A percentile compares a stretch with the other conserved stretches of the same genome.
Evolutionary conservation across 2,797 vertebrate species (phyloP).

Genomic region (Chrosomus eos): DNA sequence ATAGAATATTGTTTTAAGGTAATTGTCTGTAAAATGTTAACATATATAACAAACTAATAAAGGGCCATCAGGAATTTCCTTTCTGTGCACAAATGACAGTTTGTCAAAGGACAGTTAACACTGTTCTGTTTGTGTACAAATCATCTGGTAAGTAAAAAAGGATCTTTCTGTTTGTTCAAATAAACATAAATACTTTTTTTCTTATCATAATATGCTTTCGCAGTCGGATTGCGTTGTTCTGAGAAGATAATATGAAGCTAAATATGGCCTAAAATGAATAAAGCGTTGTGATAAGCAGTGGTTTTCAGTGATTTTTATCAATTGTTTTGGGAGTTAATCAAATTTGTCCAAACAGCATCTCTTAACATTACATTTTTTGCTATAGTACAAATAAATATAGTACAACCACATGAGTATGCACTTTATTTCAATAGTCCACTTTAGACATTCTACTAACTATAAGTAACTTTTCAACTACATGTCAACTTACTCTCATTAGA

Average conservation of each 20-base stretch:
- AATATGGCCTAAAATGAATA: background rate
- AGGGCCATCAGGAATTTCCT: background rate
- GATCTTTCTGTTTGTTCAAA: background rate
- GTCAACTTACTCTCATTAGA: background rate
- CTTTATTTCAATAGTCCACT: too few species aligned
- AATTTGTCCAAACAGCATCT: background rate
- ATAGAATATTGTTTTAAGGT: background rate
- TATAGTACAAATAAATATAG: background rate
- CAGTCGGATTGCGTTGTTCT: background rate
- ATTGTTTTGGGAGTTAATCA: background rate
- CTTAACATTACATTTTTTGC: background rate
- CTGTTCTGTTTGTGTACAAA: background rate
- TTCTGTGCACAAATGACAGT: background rate
- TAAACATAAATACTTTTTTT: background rate
- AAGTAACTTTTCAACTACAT: background rate
- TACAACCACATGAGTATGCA: too few species aligned
- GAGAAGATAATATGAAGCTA: background rate
- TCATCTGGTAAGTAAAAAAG: background rate
- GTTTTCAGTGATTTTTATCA: background rate
- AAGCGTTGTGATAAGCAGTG: background rate
- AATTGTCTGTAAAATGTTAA: conserved; percentile 4
- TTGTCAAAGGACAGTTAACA: background rate
- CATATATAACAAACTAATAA: background rate
- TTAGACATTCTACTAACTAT: background rate
- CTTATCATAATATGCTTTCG: background rate